Base-by-base conservation (phyloP, 2,888 invertebrate genomes). In the Ischnura elegans region DNA sequence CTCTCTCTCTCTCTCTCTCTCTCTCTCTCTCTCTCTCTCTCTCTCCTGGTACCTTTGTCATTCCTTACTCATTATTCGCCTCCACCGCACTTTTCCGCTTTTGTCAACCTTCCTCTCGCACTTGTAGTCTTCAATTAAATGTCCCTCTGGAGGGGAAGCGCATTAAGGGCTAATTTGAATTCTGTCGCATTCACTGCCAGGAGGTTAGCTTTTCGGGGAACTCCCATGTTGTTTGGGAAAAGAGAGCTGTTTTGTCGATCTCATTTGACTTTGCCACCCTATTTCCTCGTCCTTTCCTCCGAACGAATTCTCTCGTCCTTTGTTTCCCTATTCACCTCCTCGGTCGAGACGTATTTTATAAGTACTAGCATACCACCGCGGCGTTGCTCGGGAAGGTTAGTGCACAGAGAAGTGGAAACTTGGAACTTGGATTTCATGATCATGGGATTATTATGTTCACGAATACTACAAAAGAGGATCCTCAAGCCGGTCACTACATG, bases 11-110 rank as follows among this genome's bases (percentile, higher is more conserved):
- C 29, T 47, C 85, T 47, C 5, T 51, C 42, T n/a, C 36, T 47
- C 93, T 46, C 25, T 21, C 21, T 42, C 93, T 61, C 87, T 19
- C 6, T 87, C 93, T 43, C 93, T 29, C 47, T 93, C 55, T 19
- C 45, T 55, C 87, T 46, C 16, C 76, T 16, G 13, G 47, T 47
- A 10, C 6, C 6, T 47, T 47, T 47, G 47, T 25, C 2, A n/a
- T 29, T 25, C 76, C 4, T 76, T 13, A 21, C n/a, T n/a, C 13
- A 76, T 29, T 36, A 13, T 76, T 36, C 21, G 8, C 85, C 86
- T 19, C 43, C 46, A 46, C 43, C 43, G 46, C 86, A n/a, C 43
- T 46, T 21, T n/a, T 8, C 86, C 86, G n/a, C 86, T 86, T 21
- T 86, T 86, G 86, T 51, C 19, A 25, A 43, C 86, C 86, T 86